Evolutionary conservation across 2,797 vertebrate species (phyloP).

Genomic region (Silurus lanzhouensis): DNA sequence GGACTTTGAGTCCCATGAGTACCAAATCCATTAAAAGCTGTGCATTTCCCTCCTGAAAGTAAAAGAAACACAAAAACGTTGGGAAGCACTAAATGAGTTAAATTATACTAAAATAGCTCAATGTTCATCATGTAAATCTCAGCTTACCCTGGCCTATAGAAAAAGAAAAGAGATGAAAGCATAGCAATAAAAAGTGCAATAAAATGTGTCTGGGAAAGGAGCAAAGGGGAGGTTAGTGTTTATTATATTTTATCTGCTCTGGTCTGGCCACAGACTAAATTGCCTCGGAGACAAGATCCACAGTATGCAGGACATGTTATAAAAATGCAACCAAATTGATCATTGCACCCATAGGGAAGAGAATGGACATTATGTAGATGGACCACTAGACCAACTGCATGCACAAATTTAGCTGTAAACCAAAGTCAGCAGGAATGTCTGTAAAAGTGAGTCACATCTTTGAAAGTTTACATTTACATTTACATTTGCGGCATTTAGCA

Average conservation of each 20-base stretch:
- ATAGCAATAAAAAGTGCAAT: slow-evolving; percentile 53
- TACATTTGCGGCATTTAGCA: too few species aligned
- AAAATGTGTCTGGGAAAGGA: slow-evolving; percentile 42
- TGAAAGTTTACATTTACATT: not conserved
- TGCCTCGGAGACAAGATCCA: slow-evolving; percentile 14
- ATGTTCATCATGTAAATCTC: slow-evolving; percentile 79
- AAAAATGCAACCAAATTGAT: slow-evolving; percentile 44
- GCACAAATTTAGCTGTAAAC: not conserved
- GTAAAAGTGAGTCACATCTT: not conserved
- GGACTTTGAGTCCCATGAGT: slow-evolving; percentile 58
- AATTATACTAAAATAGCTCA: slow-evolving; percentile 69
- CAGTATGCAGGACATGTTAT: not conserved
- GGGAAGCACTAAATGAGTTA: slow-evolving; percentile 79
- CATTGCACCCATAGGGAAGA: slow-evolving; percentile 14
- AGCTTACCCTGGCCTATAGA: slow-evolving; percentile 34
- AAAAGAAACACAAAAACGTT: slow-evolving; percentile 66
- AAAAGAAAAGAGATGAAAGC: slow-evolving; percentile 48
- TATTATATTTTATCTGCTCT: slow-evolving; percentile 62
- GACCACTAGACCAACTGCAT: not conserved
- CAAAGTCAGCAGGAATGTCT: not conserved
- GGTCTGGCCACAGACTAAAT: not conserved
- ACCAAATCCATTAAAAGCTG: slow-evolving; percentile 75
- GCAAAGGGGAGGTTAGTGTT: slow-evolving; percentile 48
- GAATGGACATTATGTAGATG: not conserved
- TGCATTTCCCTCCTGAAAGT: slow-evolving; percentile 52